Conservation (phyloP, 1,140 invertebrate species). For the Lutraria rhynchaena region DNA sequence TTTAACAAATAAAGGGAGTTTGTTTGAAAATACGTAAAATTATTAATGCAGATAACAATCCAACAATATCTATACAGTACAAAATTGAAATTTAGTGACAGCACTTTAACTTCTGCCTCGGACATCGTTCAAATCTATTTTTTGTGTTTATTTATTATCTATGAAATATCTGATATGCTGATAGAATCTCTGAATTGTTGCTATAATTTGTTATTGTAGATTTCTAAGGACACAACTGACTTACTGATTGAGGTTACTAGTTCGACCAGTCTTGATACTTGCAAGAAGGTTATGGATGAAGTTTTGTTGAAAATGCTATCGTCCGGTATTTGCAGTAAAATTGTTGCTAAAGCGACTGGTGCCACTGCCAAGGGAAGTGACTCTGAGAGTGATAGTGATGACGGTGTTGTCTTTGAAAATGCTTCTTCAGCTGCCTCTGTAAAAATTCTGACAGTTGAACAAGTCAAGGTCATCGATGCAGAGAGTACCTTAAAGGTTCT, state of each 20-base stretch:
- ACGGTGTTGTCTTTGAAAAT: constrained; percentile 20
- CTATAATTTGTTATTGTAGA: constrained; percentile 76
- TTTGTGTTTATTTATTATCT: no score
- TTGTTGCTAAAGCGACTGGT: constrained; percentile 23
- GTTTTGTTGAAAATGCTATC: constrained; percentile 86
- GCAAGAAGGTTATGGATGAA: constrained; percentile 88
- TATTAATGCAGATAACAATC: no score
- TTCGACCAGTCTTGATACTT: constrained; percentile 85
- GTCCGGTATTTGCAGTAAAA: constrained; percentile 77
- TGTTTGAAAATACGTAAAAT: no score
- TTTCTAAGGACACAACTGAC: constrained; percentile 84
- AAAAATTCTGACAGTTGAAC: constrained; percentile 84
- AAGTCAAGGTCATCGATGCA: constrained; percentile 88
- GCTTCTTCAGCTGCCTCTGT: neutral
- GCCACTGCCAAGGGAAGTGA: constrained; percentile 68
- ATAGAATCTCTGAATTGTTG: no score
- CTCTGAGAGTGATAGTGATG: constrained; percentile 17
- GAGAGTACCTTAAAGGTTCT: constrained; percentile 88
- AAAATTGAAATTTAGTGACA: no score
- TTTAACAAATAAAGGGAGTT: no score
- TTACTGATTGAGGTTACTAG: constrained; percentile 92
- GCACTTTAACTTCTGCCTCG: no score
- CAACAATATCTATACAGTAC: no score
- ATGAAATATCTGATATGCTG: no score
- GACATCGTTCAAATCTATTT: no score